Base-by-base conservation (phyloP, 2,888 invertebrate species). In the Lacanobia oleracea region DNA sequence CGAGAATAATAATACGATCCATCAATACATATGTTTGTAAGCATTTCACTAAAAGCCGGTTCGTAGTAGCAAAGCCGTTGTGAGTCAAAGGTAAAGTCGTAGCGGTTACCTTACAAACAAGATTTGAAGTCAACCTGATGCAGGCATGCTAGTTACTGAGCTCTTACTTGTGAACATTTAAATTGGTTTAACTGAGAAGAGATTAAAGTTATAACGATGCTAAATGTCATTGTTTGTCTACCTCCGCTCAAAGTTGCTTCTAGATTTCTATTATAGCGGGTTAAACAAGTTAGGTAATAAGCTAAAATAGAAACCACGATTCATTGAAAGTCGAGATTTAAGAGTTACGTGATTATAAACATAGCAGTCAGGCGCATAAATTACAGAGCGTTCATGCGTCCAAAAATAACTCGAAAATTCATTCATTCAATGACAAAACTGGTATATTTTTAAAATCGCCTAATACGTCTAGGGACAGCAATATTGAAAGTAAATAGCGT, bases 371-470 rank as follows among this genome's bases (percentile, higher is more conserved):
- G n/a, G 40, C 48, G 66, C n/a, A 56, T 56, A 50, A 74, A 75
- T 72, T 33, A 66, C 66, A 48, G 1, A 2, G 33, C 43, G 23
- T n/a, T 65, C 50, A 16, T 54, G 21, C n/a, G 16, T 40, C 82
- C 66, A 66, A 69, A 67, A 72, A 72, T 81, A 81, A 37, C 45
- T 7, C 1, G 7, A 14, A 18, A 57, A 51, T 70, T 83, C 72
- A 72, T 50, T 64, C 56, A 72, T 68, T 68, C 62, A 70, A 67
- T 72, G 74, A 67, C 57, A 68, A 57, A 59, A 60, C 59, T 50
- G 23, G 59, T 72, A n/a, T 73, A 82, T 75, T 59, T 66, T 63
- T 71, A 75, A 56, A 71, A 60, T 50, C n/a, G 27, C 81, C 75
- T 71, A 75, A 81, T 77, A 81, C 61, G 68, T 67, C 62, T 69